Base-by-base conservation (phyloP, 1,140 invertebrate species). In the Campodea augens region DNA sequence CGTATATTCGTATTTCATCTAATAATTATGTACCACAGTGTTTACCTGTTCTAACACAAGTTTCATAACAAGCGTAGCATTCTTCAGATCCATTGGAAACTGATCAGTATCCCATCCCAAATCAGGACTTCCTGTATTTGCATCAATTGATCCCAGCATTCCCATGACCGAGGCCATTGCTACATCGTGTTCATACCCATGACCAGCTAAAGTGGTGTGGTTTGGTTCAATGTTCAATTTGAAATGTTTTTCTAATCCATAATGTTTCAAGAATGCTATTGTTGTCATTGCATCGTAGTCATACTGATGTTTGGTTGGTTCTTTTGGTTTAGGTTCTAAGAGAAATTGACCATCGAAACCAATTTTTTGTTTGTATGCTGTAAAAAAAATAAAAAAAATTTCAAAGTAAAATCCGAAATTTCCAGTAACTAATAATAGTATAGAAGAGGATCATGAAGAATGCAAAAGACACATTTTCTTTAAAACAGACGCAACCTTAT, bases 201-300 rank as follows among this genome's bases (percentile, higher is more conserved):
- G 65, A 7, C 65, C 65, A 4, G 65, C 65, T 37, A 68, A 52
- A 5, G 63, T 68, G 2, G 65, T 67, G 56, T 74, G 71, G 49
- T 74, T 74, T 5, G 72, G 72, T 46, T 68, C 65, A 25, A 72
- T 65, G 48, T 72, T 72, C 2, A 76, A 62, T 58, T 75, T 77
- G 54, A 71, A 75, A 45, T 73, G 66, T 4, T 70, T 63, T 23
- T 75, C 72, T 29, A 76, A 60, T 43, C 67, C 71, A 50, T 70
- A 72, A 46, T 69, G 67, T 52, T 74, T 73, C 38, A 78, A 57
- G 49, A 78, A 73, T 32, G 65, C 72, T 51, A 77, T 62, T 19
- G 73, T 71, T 44, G 72, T 75, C 42, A 71, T 71, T 3, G 72
- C 68, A 60, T 76, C 73, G 57, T 71, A 74, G 55, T 72, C 69